phyloP scores from a whole-genome alignment of 2,888 invertebrate species.

The Buathra laborator region DNA sequence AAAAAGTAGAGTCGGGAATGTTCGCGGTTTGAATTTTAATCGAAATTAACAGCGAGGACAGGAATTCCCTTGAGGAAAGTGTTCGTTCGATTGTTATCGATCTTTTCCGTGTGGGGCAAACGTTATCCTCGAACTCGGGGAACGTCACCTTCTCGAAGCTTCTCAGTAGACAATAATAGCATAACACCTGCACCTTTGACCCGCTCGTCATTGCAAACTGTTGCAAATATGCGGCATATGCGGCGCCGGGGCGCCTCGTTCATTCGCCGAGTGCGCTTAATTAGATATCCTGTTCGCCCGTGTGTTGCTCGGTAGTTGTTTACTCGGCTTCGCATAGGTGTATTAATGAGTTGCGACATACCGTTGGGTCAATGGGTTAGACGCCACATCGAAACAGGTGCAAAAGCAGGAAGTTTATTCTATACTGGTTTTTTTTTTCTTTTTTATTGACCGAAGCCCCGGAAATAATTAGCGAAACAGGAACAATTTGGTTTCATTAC shows the following conservation, averaged over 20 bases:
- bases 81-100: not conserved
- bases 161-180: constrained; percentile 31
- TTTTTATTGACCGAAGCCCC: not conserved
- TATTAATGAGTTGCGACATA: constrained; percentile 17
- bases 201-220: not conserved
- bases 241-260: constrained; percentile 28
- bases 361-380: constrained; percentile 29
- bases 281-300: constrained; percentile 35
- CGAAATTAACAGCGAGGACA: not conserved
- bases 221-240: constrained; percentile 35
- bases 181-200: constrained; percentile 39
- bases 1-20: not conserved
- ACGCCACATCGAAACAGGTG: constrained; percentile 28
- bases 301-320: constrained; percentile 38
- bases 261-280: constrained; percentile 39
- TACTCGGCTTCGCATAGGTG: constrained; percentile 20
- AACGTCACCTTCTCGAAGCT: not conserved
- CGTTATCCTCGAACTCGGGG: not conserved
- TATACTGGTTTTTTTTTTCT: not conserved
- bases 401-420: not conserved
- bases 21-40: not conserved
- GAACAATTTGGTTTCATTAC: not conserved
- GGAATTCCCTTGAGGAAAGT: not conserved
- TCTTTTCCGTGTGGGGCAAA: not conserved
- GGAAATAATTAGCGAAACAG: constrained; percentile 1